Conservation (phyloP, 2,797 vertebrate genomes). For the Limnodromus scolopaceus region DNA sequence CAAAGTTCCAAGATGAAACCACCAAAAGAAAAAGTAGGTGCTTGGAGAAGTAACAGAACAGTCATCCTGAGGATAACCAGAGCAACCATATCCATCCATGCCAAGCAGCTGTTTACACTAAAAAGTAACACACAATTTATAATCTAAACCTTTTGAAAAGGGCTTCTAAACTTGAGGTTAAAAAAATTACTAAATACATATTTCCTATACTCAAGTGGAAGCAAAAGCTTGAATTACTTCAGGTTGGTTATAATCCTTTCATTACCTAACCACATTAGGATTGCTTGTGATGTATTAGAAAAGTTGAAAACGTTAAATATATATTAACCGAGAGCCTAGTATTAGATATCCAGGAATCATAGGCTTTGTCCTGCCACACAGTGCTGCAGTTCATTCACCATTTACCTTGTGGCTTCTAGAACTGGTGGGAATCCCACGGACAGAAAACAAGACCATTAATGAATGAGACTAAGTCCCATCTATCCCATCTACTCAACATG, state of each 20-base stretch:
- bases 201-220: background rate
- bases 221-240: background rate
- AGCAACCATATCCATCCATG: background rate
- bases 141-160: background rate
- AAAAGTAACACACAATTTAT: background rate
- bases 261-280: background rate
- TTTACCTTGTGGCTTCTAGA: background rate
- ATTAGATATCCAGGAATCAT: fast-evolving
- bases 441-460: background rate
- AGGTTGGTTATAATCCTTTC: background rate
- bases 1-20: background rate
- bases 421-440: background rate
- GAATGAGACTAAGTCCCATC: background rate
- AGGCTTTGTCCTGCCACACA: background rate
- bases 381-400: background rate
- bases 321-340: background rate
- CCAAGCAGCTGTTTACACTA: background rate
- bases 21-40: background rate
- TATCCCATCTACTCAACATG: background rate
- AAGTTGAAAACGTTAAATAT: background rate
- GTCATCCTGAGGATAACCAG: background rate
- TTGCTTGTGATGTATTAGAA: background rate
- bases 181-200: background rate
- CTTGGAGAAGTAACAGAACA: background rate
- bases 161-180: background rate